Percentiles rank a stretch among this genome's conserved stretches.
Conservation (phyloP, 2,113 vertebrate genomes). For the Dipodomys stephensi region DNA sequence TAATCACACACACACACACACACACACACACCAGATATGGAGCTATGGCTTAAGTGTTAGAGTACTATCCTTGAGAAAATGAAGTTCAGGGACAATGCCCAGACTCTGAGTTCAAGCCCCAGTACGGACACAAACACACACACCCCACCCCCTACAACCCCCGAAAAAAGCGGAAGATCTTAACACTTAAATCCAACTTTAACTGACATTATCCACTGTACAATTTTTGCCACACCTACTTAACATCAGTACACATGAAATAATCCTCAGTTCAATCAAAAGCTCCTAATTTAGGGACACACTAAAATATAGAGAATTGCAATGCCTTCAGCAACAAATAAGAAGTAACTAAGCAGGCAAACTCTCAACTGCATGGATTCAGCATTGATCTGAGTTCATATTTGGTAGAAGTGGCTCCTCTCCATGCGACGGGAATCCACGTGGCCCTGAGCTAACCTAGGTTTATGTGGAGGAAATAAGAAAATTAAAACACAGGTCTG, state of each 20-base stretch:
- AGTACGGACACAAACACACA: no score
- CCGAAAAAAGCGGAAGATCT: background rate
- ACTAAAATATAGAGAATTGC: background rate
- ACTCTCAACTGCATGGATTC: background rate
- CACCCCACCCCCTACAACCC: no score
- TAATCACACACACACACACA: no score
- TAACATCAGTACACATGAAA: background rate
- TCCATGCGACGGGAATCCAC: background rate
- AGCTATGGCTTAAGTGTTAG: no score
- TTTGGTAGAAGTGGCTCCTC: background rate
- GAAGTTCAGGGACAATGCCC: no score
- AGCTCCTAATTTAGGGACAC: conserved; percentile 20
- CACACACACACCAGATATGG: no score
- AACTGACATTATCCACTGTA: background rate
- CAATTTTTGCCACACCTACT: background rate
- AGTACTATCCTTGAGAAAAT: no score
- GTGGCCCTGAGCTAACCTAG: background rate
- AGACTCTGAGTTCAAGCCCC: no score
- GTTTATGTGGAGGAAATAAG: background rate
- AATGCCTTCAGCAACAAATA: background rate
- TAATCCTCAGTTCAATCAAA: background rate
- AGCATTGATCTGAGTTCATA: background rate
- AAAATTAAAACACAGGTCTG: background rate
- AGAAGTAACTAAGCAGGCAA: background rate
- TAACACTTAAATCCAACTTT: background rate